phyloP scores from a whole-genome alignment of 2,888 invertebrate species.

The Acronicta aceris region DNA sequence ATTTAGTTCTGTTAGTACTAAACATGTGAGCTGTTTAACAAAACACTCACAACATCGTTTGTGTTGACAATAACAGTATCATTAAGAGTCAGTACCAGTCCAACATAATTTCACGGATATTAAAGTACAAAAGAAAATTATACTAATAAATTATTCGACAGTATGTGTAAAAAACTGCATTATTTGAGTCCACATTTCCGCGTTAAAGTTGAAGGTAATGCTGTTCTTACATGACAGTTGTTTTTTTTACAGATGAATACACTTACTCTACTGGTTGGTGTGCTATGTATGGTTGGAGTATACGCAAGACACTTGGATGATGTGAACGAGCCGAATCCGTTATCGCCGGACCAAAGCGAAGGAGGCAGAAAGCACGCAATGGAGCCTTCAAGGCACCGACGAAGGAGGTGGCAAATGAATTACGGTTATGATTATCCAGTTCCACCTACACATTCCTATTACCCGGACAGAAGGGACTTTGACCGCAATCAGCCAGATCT shows the following conservation, averaged over 20 bases:
- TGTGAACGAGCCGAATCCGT: slow-evolving; percentile 56
- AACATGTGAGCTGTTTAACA: slow-evolving; percentile 14
- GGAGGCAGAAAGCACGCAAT: slow-evolving; percentile 56
- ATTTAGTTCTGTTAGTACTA: slow-evolving; percentile 5
- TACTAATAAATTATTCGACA: not conserved
- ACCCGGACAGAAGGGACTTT: slow-evolving; percentile 70
- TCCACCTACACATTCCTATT: slow-evolving; percentile 59
- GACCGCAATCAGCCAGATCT: slow-evolving; percentile 68
- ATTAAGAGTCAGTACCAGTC: not conserved
- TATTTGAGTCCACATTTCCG: slow-evolving; percentile 36
- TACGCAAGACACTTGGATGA: slow-evolving; percentile 67
- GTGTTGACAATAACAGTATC: slow-evolving; percentile 25
- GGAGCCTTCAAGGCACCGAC: slow-evolving; percentile 65
- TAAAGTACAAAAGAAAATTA: not conserved
- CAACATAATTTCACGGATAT: slow-evolving; percentile 1
- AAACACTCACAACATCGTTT: slow-evolving; percentile 17
- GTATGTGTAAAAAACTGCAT: slow-evolving; percentile 1
- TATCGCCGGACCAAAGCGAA: slow-evolving; percentile 40
- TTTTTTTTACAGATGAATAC: slow-evolving; percentile 73
- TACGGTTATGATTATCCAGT: slow-evolving; percentile 72
- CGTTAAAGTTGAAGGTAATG: slow-evolving; percentile 38
- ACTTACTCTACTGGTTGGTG: slow-evolving; percentile 61
- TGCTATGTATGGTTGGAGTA: slow-evolving; percentile 64
- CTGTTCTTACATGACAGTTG: slow-evolving; percentile 45
- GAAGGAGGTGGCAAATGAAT: slow-evolving; percentile 70